A percentile compares a stretch with the other conserved stretches of the same genome.
Conservation (phyloP, 2,113 vertebrate genomes). For the Tachycineta bicolor region DNA sequence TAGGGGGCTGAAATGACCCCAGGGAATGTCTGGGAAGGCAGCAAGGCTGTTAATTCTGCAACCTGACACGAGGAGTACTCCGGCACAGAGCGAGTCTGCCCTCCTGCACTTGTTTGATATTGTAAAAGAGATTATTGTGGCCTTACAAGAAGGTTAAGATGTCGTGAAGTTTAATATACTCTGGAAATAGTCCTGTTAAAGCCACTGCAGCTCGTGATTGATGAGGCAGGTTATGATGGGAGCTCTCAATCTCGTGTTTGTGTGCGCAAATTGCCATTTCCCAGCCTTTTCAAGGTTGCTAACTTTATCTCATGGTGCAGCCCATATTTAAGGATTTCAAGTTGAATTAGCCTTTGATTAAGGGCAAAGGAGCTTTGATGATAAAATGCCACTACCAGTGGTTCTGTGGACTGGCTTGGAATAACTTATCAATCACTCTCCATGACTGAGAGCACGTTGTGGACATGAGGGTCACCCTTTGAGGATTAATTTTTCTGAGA, state of each 20-base stretch:
- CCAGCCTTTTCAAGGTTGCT: conserved; percentile 23
- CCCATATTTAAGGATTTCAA: conserved; percentile 16
- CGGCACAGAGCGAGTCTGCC: neutral
- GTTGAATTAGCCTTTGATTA: conserved; percentile 60
- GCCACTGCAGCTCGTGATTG: conserved; percentile 9
- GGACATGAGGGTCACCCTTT: neutral
- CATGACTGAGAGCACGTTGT: neutral
- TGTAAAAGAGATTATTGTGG: neutral
- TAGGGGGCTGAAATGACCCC: neutral
- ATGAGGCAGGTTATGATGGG: conserved; percentile 43
- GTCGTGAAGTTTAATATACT: conserved; percentile 46
- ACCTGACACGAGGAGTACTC: neutral
- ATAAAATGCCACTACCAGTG: conserved; percentile 19
- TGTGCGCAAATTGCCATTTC: conserved; percentile 54
- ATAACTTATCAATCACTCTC: neutral
- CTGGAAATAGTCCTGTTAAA: conserved; percentile 15
- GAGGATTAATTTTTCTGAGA: conserved; percentile 25
- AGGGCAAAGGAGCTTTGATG: conserved; percentile 29
- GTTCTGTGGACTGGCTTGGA: neutral
- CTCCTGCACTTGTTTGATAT: conserved; percentile 15
- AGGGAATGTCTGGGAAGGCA: neutral
- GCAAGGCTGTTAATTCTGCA: neutral
- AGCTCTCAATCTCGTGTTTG: conserved; percentile 35
- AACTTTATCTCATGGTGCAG: conserved; percentile 25
- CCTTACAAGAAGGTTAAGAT: conserved; percentile 57